Percentiles rank a stretch among this genome's conserved stretches.
Conservation (phyloP, 2,888 invertebrate genomes). For the Seira ritae region DNA sequence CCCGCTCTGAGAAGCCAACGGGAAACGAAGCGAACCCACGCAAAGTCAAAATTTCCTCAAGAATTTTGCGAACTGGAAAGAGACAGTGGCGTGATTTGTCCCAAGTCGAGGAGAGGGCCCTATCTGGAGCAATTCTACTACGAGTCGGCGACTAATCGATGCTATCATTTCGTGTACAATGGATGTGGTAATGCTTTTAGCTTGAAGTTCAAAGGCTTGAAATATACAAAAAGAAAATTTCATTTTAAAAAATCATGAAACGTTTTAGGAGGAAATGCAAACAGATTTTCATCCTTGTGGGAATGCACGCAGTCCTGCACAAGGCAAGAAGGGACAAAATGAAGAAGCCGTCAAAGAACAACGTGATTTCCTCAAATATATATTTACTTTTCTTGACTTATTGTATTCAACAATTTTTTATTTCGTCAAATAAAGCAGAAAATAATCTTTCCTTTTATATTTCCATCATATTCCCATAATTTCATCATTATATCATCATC, state of each 20-base stretch:
- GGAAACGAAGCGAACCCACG: too few species aligned
- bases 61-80: constrained; percentile 59
- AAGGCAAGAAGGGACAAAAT: too few species aligned
- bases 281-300: constrained; percentile 62
- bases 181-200: constrained; percentile 59
- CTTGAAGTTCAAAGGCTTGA: neutral
- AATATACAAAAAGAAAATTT: neutral
- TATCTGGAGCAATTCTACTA: constrained; percentile 66
- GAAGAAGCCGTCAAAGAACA: too few species aligned
- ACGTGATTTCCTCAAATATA: too few species aligned
- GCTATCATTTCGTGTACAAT: constrained; percentile 64
- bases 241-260: neutral
- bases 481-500: too few species aligned
- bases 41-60: constrained; percentile 54
- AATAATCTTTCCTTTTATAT: too few species aligned
- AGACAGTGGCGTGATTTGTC: constrained; percentile 64
- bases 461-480: too few species aligned
- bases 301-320: constrained; percentile 57
- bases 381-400: too few species aligned
- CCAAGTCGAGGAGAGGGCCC: constrained; percentile 51
- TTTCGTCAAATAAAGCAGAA: too few species aligned
- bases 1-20: too few species aligned
- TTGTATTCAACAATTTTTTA: too few species aligned
- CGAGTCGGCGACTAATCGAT: constrained; percentile 56
- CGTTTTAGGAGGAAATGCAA: constrained; percentile 64